Evolutionary conservation across 2,888 invertebrate species (phyloP), one percentile per base, ranked within the genome.

Genomic region (Sarcophaga carnaria): DNA sequence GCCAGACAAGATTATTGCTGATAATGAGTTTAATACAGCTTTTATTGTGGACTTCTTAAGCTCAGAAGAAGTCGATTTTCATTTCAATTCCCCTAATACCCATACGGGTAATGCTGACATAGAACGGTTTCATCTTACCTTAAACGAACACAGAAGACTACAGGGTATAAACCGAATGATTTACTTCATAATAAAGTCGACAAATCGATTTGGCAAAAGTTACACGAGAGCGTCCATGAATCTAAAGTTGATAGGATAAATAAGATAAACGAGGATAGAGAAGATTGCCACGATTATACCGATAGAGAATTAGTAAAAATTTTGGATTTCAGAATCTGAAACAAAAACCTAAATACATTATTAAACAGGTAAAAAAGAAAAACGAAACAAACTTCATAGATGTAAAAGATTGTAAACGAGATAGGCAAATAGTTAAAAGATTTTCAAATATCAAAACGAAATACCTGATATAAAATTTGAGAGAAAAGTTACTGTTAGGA

Each of bases 311-410:
- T 87, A 47, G 80, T 84, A 87, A 88, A 74, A 87, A 88, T 71
- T 62, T 88, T 47, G 85, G 85, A n/a, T 87, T 88, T 78, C 77
- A 84, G 22, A 88, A 88, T 70, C 27, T 83, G 45, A 86, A 87
- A 82, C 82, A 69, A 17, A 47, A 71, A 81, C 84, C 85, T 2
- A 75, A 64, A 85, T 85, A 85, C 64, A 75, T 86, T 62, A 60
- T 87, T 70, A 80, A 88, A 59, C 64, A 82, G 54, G 87, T 85
- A 1, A 85, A 79, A 69, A 63, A 79, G 72, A 87, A 80, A 54
- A 75, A 70, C 54, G 79, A 72, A 6, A 88, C 83, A 20, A 49
- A 86, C 66, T 85, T 87, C 22, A 71, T 62, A 47, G 83, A 84
- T 72, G 77, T 87, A 63, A 80, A 77, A 14, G 78, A 74, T 22